Base-by-base conservation (phyloP, 2,113 vertebrate species). In the Lanius ludovicianus region DNA sequence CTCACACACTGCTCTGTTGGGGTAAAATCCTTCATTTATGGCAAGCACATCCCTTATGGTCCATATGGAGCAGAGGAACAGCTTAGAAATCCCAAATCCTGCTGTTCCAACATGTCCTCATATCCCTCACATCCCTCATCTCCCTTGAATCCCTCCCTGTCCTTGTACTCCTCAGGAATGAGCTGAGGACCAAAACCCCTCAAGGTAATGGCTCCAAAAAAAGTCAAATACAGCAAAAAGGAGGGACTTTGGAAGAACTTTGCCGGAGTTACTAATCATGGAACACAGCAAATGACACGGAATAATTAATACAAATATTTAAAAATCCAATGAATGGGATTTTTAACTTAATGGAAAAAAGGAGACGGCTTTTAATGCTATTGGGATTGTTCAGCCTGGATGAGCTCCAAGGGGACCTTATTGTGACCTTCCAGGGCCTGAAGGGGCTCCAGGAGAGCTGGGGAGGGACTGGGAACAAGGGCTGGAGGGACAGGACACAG, bases 391-490 rank as follows among this genome's bases (percentile, higher is more conserved):
- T 63, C 65, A 10, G 8, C 49, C n/a, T 63, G 75, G 65, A 42
- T 13, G 30, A 47, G 20, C 33, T 47, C 24, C 49, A 63, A 19
- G 15, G 30, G 24, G 31, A 70, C 28, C 28, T 70, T 50, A n/a
- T 4, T 30, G 65, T 70, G 46, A 31, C 46, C 10, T 83, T 24
- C 6, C 35, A 50, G 44, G 0, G 44, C 22, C 37, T 30, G 0
- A 47, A 63, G 41, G 13, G 23, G 41, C 24, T 70, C 15, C 56
- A 41, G 16, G 11, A 47, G 65, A 63, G 47, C 41, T 78, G 47
- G 7, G 39, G 55, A n/a, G 28, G 47, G 56, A 14, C 47, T 37
- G 0, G 30, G 56, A 49, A 79, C 39, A 87, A 53, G 19, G 65
- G 1, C 0, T 79, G 64, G 56, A 70, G 56, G 23, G 30, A 63